A percentile compares a stretch with the other conserved stretches of the same genome.
These are phyloP conservation scores for Leptosomus discolor DNA, from an alignment of 2,113 vertebrate genomes.

Conservation along the genomic window DNA sequence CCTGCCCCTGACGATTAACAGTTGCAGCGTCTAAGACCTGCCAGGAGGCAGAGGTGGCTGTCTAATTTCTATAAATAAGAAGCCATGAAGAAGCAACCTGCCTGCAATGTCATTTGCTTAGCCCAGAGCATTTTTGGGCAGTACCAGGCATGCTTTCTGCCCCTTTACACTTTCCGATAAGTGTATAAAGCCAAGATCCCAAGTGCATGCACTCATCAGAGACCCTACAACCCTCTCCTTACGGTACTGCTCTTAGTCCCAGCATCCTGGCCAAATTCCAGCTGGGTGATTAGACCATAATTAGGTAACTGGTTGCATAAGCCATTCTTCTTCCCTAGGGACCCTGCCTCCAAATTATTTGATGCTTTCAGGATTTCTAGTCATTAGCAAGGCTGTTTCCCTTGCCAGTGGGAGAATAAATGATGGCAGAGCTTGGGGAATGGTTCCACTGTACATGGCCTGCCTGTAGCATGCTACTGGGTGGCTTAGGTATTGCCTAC, in stretches of 20 bases:
- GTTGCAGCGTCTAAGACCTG: not conserved
- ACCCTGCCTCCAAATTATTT: not conserved
- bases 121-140: not conserved
- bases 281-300: not conserved
- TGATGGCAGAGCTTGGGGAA: not conserved
- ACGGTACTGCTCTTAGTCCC: not conserved
- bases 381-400: slow-evolving; percentile 9
- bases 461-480: not conserved
- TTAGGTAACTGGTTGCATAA: not conserved
- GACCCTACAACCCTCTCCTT: not conserved
- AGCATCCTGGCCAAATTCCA: not conserved
- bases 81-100: not conserved
- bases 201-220: not conserved
- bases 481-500: not conserved
- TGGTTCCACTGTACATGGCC: not conserved
- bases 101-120: not conserved
- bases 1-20: not conserved
- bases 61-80: not conserved
- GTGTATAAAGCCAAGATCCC: not conserved
- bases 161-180: not conserved
- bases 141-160: not conserved
- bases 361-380: not conserved
- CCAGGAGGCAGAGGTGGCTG: not conserved
- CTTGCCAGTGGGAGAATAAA: not conserved
- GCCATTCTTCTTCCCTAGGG: not conserved